These are phyloP conservation scores for Gopherus evgoodei DNA, from an alignment of 2,113 vertebrate genomes.

Conservation along the genomic window DNA sequence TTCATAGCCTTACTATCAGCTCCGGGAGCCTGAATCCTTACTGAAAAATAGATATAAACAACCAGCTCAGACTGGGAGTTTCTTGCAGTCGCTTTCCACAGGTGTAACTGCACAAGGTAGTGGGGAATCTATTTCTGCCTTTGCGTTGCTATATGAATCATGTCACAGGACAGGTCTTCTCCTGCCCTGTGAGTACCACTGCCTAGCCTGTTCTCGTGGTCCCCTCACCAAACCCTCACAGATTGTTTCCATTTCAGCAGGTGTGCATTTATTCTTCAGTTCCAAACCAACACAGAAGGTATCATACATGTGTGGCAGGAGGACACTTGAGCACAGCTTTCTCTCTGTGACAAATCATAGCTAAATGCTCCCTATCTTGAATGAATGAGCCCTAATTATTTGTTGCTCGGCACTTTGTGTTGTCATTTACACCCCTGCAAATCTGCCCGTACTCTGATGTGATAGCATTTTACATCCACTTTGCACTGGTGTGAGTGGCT, in stretches of 20 bases:
- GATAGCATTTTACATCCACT: background rate
- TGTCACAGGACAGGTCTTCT: background rate
- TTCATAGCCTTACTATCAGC: background rate
- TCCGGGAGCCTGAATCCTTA: background rate
- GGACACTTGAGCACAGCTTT: background rate
- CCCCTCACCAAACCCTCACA: background rate
- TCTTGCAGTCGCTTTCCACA: background rate
- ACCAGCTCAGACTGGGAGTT: background rate
- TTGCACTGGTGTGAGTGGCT: background rate
- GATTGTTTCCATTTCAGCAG: background rate
- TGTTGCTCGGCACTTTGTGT: background rate
- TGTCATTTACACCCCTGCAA: background rate
- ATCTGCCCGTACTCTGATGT: background rate
- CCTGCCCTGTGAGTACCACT: background rate
- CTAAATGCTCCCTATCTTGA: background rate
- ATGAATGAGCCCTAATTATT: background rate
- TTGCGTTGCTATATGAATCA: background rate
- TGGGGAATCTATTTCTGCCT: background rate
- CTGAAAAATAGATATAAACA: background rate
- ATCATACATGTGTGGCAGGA: background rate
- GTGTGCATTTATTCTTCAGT: background rate
- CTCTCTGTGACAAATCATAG: background rate
- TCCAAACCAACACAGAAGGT: background rate
- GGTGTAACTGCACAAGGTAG: background rate
- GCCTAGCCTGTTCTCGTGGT: background rate